These are phyloP conservation scores for Steinernema hermaphroditum DNA, from an alignment of 2,888 invertebrate genomes.

Conservation along the genomic window DNA sequence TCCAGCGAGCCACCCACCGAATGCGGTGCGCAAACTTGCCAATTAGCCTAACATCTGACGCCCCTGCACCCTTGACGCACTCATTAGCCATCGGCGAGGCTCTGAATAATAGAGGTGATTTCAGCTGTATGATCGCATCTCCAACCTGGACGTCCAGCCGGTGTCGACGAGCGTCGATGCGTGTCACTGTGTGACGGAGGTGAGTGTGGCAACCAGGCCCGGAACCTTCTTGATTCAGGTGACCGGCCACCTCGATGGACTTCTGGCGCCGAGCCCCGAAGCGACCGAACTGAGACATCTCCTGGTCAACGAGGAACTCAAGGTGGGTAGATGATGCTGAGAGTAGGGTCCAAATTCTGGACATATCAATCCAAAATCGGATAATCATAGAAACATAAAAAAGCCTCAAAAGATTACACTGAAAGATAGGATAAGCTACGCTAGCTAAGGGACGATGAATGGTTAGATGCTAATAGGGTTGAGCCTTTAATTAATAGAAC, in stretches of 20 bases:
- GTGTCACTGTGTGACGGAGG: conserved; percentile 55
- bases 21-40: conserved; percentile 27
- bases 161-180: conserved; percentile 56
- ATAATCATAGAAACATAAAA: no score
- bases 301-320: conserved; percentile 46
- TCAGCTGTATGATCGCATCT: conserved; percentile 67
- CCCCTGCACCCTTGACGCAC: no score
- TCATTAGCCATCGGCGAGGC: no score
- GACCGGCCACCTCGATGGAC: conserved; percentile 48
- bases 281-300: conserved; percentile 56
- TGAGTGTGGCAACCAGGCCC: conserved; percentile 38
- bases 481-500: no score
- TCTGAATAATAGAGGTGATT: conserved; percentile 42
- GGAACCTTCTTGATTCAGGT: conserved; percentile 43
- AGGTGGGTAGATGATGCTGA: neutral
- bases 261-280: conserved; percentile 57
- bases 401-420: no score
- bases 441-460: no score
- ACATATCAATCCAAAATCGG: no score
- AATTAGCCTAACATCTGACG: no score
- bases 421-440: no score
- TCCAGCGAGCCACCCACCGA: conserved; percentile 23
- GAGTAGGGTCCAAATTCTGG: no score
- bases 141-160: conserved; percentile 52
- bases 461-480: no score